Conservation (phyloP, 2,888 invertebrate species). For the Neria commutata region DNA sequence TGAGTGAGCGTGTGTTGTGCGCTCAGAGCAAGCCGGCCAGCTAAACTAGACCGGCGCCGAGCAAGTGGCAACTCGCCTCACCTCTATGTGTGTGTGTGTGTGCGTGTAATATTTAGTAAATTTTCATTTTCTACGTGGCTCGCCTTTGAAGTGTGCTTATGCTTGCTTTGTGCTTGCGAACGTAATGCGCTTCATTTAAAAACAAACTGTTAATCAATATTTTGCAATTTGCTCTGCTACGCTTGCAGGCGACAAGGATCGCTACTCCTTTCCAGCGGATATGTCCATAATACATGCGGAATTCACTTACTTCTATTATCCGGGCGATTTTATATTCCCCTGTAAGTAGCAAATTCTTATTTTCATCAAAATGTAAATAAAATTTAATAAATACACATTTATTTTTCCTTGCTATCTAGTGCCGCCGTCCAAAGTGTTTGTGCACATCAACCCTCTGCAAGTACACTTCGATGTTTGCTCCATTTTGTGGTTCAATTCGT, state of each 20-base stretch:
- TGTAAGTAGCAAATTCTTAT: conserved; percentile 65
- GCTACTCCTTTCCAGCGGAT: conserved; percentile 85
- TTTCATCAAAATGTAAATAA: no score
- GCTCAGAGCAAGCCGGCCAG: no score
- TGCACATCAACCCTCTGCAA: conserved; percentile 88
- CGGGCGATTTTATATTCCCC: conserved; percentile 87
- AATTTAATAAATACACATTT: not conserved
- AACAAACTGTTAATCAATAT: conserved; percentile 7
- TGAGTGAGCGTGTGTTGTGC: no score
- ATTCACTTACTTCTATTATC: conserved; percentile 95
- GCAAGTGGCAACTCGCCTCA: no score
- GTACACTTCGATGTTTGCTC: conserved; percentile 87
- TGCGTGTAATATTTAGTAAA: no score
- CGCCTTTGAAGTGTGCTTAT: not conserved
- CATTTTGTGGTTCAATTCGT: conserved; percentile 92
- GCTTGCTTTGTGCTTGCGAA: conserved; percentile 2
- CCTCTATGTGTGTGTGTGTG: no score
- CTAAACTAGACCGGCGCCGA: no score
- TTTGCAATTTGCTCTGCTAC: conserved; percentile 11
- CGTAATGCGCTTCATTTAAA: not conserved
- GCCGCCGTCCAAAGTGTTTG: conserved; percentile 90
- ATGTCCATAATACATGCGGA: conserved; percentile 94
- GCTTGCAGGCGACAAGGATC: conserved; percentile 72
- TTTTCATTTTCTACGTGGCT: not conserved
- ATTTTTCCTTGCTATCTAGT: conserved; percentile 68